Evolutionary conservation across 37 sponge, comb jelly and placozoan genomes (phyloP).

Genomic region (Ephydatia muelleri): DNA sequence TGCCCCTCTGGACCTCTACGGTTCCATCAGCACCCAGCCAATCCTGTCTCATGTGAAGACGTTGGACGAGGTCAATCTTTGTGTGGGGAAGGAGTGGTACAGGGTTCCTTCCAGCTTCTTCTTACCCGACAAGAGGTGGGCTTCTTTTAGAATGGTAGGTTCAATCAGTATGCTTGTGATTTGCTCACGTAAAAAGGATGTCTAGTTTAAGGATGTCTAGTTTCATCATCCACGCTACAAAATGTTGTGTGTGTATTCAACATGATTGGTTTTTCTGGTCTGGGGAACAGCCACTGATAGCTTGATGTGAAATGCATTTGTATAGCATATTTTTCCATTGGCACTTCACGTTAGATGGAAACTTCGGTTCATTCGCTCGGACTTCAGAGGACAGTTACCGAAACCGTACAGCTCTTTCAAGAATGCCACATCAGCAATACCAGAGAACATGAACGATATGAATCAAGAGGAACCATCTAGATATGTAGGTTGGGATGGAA

Average conservation of each 20-base stretch:
- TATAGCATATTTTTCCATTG: neutral
- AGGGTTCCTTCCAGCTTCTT: conserved; percentile 93
- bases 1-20: conserved; percentile 88
- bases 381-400: conserved; percentile 95
- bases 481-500: conserved; percentile 68
- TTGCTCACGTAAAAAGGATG: too few species aligned
- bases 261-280: too few species aligned
- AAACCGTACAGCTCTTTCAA: conserved; percentile 44
- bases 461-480: conserved; percentile 90
- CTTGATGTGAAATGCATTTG: neutral
- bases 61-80: conserved; percentile 71
- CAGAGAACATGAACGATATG: conserved; percentile 88
- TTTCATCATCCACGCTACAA: too few species aligned
- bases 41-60: neutral
- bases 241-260: too few species aligned
- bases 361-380: conserved; percentile 82
- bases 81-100: conserved; percentile 99
- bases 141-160: neutral
- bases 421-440: conserved; percentile 73
- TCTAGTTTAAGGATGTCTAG: too few species aligned
- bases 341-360: conserved; percentile 45
- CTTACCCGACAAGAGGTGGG: conserved; percentile 61
- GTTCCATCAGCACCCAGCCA: conserved; percentile 31
- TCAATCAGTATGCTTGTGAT: too few species aligned
- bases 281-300: too few species aligned